phyloP scores from a whole-genome alignment of 1,140 invertebrate species.

The Alviniconcha marisindica region DNA sequence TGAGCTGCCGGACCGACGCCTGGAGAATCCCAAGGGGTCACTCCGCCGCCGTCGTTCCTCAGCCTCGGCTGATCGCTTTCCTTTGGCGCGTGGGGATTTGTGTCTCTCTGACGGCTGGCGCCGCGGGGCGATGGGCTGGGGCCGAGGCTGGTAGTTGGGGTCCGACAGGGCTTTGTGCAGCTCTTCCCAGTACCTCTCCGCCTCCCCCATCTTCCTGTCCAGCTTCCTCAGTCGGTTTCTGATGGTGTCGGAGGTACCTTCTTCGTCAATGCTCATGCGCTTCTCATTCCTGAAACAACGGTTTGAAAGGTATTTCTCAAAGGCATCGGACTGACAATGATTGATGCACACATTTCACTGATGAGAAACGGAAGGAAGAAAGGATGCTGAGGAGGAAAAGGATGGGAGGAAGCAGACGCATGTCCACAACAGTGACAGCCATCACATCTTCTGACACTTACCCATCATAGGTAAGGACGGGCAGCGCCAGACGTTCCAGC shows the following conservation, averaged over 20 bases:
- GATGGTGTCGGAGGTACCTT: constrained; percentile 62
- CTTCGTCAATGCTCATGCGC: constrained; percentile 61
- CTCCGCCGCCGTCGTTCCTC: constrained; percentile 35
- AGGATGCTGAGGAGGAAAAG: too few species aligned
- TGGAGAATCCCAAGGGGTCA: constrained; percentile 45
- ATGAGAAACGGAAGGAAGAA: background rate
- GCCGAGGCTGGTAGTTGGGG: constrained; percentile 46
- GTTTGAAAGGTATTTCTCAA: too few species aligned
- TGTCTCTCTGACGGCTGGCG: constrained; percentile 40
- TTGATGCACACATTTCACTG: background rate
- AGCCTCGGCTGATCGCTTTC: constrained; percentile 27
- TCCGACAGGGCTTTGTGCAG: constrained; percentile 56
- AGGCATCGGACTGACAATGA: background rate
- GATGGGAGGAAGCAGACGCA: background rate
- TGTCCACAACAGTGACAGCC: too few species aligned
- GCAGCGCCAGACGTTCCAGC: constrained; percentile 66
- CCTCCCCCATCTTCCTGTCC: constrained; percentile 61
- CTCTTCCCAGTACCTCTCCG: constrained; percentile 66
- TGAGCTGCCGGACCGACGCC: constrained; percentile 13
- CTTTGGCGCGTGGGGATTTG: constrained; percentile 17
- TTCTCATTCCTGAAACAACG: constrained; percentile 58
- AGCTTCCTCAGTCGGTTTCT: constrained; percentile 62
- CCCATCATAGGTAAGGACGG: constrained; percentile 68
- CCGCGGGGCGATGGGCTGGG: background rate
- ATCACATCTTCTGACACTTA: too few species aligned